phyloP scores from a whole-genome alignment of 2,797 vertebrate species.

The Lepilemur ruficaudatus region DNA sequence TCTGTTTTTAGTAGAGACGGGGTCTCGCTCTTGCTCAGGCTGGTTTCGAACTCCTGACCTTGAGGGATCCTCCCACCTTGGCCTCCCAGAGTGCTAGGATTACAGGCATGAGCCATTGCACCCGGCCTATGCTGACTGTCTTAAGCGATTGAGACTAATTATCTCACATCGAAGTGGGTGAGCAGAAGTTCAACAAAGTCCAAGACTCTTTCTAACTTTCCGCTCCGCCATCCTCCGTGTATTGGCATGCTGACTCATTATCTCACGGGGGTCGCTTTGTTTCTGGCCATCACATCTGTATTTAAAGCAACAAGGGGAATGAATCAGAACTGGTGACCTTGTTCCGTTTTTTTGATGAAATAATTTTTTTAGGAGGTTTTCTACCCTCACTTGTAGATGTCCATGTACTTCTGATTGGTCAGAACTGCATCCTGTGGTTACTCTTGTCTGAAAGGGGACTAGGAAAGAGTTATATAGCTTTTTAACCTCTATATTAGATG shows the following conservation, averaged over 20 bases:
- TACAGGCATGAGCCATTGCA: too few species aligned
- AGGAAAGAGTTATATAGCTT: background rate
- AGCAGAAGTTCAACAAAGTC: background rate
- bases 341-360: background rate
- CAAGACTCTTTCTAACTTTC: background rate
- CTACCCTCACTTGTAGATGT: background rate
- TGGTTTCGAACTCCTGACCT: too few species aligned
- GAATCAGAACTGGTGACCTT: background rate
- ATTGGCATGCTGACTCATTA: background rate
- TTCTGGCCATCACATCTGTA: background rate
- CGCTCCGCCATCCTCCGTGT: background rate
- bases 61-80: too few species aligned
- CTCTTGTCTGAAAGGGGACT: background rate
- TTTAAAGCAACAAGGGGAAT: background rate
- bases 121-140: background rate
- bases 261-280: background rate
- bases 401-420: background rate
- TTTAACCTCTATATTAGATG: background rate
- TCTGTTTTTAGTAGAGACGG: too few species aligned
- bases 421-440: background rate
- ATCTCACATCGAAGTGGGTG: background rate
- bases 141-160: slow-evolving; percentile 42
- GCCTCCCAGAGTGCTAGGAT: too few species aligned
- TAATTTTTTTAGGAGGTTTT: background rate
- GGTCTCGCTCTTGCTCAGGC: too few species aligned